Evolutionary conservation across 2,888 invertebrate species (phyloP), one percentile per base, ranked within the genome.

Genomic region (Heteromyza rotundicornis): DNA sequence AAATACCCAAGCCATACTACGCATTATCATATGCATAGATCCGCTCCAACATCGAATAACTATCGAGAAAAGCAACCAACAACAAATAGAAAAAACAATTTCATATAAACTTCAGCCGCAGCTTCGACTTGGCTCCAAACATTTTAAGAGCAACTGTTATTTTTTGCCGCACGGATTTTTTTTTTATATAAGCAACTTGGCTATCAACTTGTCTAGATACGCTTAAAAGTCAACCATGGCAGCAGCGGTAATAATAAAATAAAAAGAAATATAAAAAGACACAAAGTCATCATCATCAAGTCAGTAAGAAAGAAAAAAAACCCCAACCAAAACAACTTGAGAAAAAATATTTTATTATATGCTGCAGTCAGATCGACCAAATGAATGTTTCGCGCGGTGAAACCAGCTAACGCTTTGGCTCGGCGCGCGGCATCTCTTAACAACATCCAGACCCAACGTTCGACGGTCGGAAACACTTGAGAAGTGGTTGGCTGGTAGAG

Each of bases 261-360:
- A 1, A 17, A 20, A 35, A 36, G 35, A 7, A 54, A 54, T 17
- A 24, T 12, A 20, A 47, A 54, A 54, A 54, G 35, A 20, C 36
- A 54, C 54, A 35, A 36, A 54, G 54, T 54, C 54, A 54, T 54
- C 54, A 54, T 19, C 36, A 36, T 54, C 14, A 27, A 35, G 47
- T 47, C 47, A 54, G 24, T 5, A 24, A 24, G 47, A 56, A 17
- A 16, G 8, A 19, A 40, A 24, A 14, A 36, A n/a, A n/a, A n/a
- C n/a, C n/a, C n/a, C 14, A 52, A n/a, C 2, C 52, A 52, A 52
- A 52, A 52, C 47, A 47, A 47, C 14, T 27, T 16, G 23, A 7
- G 49, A 49, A 57, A 24, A 52, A 52, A 52, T 24, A 10, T 47
- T 8, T 47, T 47, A 47, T 47, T 20, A 19, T 19, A 47, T 19